Evolutionary conservation across 2,888 invertebrate species (phyloP).

Genomic region (Girardia tigrina): DNA sequence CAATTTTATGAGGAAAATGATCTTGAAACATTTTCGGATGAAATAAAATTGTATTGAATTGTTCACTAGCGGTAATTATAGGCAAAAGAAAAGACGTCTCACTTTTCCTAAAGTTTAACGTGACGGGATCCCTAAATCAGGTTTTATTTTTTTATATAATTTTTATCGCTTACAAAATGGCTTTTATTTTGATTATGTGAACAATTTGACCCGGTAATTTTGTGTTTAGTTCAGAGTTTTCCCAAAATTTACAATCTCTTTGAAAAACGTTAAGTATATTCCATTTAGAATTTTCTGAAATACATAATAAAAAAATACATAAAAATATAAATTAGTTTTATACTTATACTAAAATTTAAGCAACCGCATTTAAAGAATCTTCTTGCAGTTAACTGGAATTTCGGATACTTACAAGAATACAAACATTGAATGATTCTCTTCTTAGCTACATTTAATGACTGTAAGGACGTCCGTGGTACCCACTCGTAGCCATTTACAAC

Average conservation of each 20-base stretch:
- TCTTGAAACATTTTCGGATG: slow-evolving; percentile 13
- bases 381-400: neutral
- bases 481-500: neutral
- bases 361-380: neutral
- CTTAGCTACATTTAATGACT: neutral
- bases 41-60: neutral
- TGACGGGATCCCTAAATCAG: neutral
- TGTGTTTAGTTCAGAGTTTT: neutral
- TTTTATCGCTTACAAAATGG: neutral
- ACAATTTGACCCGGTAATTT: neutral
- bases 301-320: neutral
- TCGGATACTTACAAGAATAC: neutral
- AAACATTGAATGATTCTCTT: neutral
- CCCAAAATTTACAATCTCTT: neutral
- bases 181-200: neutral
- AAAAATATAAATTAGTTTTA: neutral
- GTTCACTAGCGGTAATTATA: neutral
- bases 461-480: neutral
- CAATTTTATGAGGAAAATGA: neutral
- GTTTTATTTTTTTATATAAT: too few species aligned
- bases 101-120: neutral
- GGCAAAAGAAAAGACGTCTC: neutral
- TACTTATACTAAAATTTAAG: neutral
- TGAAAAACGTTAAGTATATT: neutral
- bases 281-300: neutral